phyloP scores from a whole-genome alignment of 2,888 invertebrate species.

The Eupithecia tripunctaria region DNA sequence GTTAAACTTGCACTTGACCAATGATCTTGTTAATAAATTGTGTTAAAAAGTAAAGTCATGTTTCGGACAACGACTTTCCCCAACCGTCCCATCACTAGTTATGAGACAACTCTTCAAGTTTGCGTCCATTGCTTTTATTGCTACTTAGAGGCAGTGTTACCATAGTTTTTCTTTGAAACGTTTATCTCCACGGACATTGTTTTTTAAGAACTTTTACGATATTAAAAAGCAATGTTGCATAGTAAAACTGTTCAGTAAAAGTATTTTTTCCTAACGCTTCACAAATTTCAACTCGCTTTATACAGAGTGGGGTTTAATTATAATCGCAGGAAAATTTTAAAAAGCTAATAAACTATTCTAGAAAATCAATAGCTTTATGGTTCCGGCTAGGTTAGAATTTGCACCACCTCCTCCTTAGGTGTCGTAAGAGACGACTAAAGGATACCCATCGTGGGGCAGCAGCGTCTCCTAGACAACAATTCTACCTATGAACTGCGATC shows the following conservation, averaged over 20 bases:
- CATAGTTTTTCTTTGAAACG: slow-evolving; percentile 43
- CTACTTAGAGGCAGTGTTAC: slow-evolving; percentile 40
- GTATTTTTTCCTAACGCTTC: neutral
- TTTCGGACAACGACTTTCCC: slow-evolving; percentile 10
- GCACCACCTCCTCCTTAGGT: no score
- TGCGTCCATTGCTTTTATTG: slow-evolving; percentile 44
- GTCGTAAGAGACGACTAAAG: no score
- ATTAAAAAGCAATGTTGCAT: slow-evolving; percentile 12
- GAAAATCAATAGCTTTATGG: no score
- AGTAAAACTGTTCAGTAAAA: neutral
- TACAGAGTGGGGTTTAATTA: no score
- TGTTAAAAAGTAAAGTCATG: neutral
- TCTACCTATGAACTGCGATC: no score
- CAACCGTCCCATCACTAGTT: slow-evolving; percentile 19
- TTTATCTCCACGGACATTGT: slow-evolving; percentile 29
- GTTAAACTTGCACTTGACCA: no score
- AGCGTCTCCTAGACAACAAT: no score
- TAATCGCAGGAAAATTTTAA: neutral
- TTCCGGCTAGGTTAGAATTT: no score
- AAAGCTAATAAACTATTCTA: no score
- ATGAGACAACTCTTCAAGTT: slow-evolving; percentile 38
- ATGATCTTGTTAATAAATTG: no score
- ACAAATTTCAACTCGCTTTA: neutral
- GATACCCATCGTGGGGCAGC: no score
- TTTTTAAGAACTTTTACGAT: slow-evolving; percentile 25